phyloP scores from a whole-genome alignment of 1,140 invertebrate species.

The Orius insidiosus region DNA sequence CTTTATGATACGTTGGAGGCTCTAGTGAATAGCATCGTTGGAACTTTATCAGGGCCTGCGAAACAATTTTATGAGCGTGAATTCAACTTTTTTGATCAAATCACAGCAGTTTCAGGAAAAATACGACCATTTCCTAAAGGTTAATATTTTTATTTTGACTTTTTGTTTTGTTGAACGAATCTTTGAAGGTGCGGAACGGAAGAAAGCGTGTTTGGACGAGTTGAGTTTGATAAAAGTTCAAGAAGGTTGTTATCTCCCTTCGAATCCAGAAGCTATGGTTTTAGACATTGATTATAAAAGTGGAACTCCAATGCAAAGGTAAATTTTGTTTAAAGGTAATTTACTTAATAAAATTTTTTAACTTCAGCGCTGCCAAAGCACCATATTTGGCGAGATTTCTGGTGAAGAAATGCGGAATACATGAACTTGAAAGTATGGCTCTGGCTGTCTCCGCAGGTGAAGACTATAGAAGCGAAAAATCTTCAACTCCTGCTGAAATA shows the following conservation, averaged over 20 bases:
- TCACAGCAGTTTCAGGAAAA: constrained; percentile 89
- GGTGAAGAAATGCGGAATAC: constrained; percentile 82
- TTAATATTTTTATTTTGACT: constrained; percentile 14
- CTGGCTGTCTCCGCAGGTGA: constrained; percentile 41
- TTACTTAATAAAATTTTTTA: constrained; percentile 3
- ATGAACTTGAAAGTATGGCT: constrained; percentile 68
- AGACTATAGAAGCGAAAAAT: constrained; percentile 19
- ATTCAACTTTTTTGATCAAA: constrained; percentile 95
- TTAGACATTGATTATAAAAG: constrained; percentile 94
- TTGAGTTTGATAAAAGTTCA: constrained; percentile 77
- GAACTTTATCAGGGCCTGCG: constrained; percentile 73
- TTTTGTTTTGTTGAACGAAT: not conserved
- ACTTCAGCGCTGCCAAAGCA: constrained; percentile 83
- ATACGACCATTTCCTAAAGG: constrained; percentile 83
- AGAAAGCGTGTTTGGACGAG: constrained; percentile 83
- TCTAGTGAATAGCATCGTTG: constrained; percentile 63
- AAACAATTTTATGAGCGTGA: constrained; percentile 93
- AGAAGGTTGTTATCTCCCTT: constrained; percentile 91
- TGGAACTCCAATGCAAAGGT: constrained; percentile 96
- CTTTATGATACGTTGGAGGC: constrained; percentile 65
- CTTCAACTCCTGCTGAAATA: constrained; percentile 42
- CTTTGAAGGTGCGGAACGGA: constrained; percentile 54
- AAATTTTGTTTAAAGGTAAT: constrained; percentile 8
- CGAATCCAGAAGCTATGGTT: constrained; percentile 96
- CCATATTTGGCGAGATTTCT: constrained; percentile 91